phyloP scores from a whole-genome alignment of 2,888 invertebrate species.

The Lomographa bimaculata region DNA sequence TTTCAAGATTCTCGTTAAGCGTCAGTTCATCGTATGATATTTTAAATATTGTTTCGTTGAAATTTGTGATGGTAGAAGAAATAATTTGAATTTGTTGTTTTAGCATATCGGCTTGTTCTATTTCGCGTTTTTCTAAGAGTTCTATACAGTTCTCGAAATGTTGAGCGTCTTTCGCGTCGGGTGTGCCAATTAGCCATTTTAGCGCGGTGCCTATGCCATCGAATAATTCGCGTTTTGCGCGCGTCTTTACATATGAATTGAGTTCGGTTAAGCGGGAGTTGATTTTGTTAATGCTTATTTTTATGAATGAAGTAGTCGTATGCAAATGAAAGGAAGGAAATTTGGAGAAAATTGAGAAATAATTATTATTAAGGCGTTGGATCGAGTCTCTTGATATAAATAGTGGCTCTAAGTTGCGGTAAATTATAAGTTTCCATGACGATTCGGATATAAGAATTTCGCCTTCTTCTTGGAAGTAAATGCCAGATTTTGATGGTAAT shows the following conservation, averaged over 20 bases:
- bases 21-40: too few species aligned
- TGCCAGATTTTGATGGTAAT: too few species aligned
- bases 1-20: slow-evolving; percentile 36
- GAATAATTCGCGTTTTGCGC: slow-evolving; percentile 35
- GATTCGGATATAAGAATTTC: too few species aligned
- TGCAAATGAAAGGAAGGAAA: slow-evolving; percentile 21
- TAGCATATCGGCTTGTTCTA: slow-evolving; percentile 27
- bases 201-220: slow-evolving; percentile 39
- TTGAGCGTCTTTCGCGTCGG: too few species aligned
- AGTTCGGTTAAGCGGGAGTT: too few species aligned
- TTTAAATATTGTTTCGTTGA: slow-evolving; percentile 36
- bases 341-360: slow-evolving; percentile 15
- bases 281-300: slow-evolving; percentile 31
- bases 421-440: too few species aligned
- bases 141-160: slow-evolving; percentile 39
- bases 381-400: too few species aligned
- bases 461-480: too few species aligned
- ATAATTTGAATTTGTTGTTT: slow-evolving; percentile 37
- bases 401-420: too few species aligned
- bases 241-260: slow-evolving; percentile 29
- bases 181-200: slow-evolving; percentile 42
- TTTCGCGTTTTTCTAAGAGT: slow-evolving; percentile 36
- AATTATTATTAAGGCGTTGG: slow-evolving; percentile 25
- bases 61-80: slow-evolving; percentile 35
- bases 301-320: slow-evolving; percentile 29